Conservation (phyloP, 30 jellyfish, hydroid and myxozoan species). For the Aurelia sp. region DNA sequence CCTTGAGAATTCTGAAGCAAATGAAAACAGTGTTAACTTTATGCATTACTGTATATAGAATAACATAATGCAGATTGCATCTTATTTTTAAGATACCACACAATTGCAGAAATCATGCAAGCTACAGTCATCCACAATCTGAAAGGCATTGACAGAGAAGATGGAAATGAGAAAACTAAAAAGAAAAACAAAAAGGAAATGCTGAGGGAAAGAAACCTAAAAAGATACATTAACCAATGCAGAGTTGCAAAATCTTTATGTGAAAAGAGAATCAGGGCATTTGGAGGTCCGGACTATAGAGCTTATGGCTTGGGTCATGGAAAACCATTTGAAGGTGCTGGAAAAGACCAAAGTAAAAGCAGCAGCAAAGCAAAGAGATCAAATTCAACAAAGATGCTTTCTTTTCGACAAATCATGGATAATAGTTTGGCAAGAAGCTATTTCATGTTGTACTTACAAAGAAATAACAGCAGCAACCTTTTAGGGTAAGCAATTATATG, state of each 20-base stretch:
- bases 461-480: slow-evolving; percentile 82
- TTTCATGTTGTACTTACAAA: slow-evolving; percentile 81
- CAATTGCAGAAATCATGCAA: slow-evolving; percentile 99
- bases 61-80: too few species aligned
- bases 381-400: slow-evolving; percentile 77
- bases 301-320: slow-evolving; percentile 97
- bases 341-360: slow-evolving; percentile 51
- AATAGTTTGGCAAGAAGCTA: slow-evolving; percentile 95
- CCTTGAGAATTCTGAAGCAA: too few species aligned
- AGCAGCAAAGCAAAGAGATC: slow-evolving; percentile 49
- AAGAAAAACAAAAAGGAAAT: slow-evolving; percentile 86
- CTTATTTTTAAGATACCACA: slow-evolving; percentile 83
- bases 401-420: slow-evolving; percentile 93
- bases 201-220: slow-evolving; percentile 90
- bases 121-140: slow-evolving; percentile 98
- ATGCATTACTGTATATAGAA: too few species aligned
- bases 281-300: slow-evolving; percentile 98
- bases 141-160: slow-evolving; percentile 78
- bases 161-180: slow-evolving; percentile 71
- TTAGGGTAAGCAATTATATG: slow-evolving; percentile 67
- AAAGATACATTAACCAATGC: slow-evolving; percentile 94
- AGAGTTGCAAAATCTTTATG: slow-evolving; percentile 96
- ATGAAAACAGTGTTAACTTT: too few species aligned
- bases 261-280: slow-evolving; percentile 91
- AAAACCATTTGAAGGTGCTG: slow-evolving; percentile 79